These are phyloP conservation scores for Hydraecia micacea DNA, from an alignment of 2,888 invertebrate species.

Conservation along the genomic window DNA sequence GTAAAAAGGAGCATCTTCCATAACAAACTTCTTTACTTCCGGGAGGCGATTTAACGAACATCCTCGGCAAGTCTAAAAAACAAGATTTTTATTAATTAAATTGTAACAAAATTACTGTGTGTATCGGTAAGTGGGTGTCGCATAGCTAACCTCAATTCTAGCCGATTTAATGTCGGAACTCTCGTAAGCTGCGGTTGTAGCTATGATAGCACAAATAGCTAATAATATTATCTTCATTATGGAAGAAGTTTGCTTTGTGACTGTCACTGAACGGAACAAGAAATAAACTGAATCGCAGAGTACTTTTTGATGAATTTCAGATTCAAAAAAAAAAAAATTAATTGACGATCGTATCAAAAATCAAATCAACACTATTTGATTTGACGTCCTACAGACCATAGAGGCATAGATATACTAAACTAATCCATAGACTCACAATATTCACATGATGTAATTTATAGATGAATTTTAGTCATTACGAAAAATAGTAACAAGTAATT, in stretches of 20 bases:
- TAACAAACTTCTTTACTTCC: constrained; percentile 92
- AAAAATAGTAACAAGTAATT: too few species aligned
- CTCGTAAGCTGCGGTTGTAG: constrained; percentile 74
- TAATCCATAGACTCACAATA: background rate
- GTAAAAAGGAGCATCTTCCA: constrained; percentile 92
- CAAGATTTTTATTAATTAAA: background rate
- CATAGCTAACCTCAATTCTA: constrained; percentile 83
- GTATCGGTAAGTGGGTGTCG: background rate
- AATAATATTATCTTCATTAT: constrained; percentile 72
- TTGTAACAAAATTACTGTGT: background rate
- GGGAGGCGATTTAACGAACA: constrained; percentile 92
- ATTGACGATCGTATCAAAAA: background rate
- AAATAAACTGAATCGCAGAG: constrained; percentile 13
- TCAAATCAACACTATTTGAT: background rate
- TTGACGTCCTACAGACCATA: background rate
- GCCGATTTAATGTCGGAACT: constrained; percentile 81
- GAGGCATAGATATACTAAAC: background rate
- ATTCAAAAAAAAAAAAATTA: background rate
- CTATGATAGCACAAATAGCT: constrained; percentile 68
- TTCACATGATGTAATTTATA: background rate
- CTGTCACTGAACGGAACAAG: constrained; percentile 5
- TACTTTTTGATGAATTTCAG: too few species aligned
- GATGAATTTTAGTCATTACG: too few species aligned
- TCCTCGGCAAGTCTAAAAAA: constrained; percentile 92
- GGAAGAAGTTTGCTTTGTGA: constrained; percentile 14